These are phyloP conservation scores for Myodes glareolus DNA, from an alignment of 2,113 vertebrate genomes.

Conservation along the genomic window DNA sequence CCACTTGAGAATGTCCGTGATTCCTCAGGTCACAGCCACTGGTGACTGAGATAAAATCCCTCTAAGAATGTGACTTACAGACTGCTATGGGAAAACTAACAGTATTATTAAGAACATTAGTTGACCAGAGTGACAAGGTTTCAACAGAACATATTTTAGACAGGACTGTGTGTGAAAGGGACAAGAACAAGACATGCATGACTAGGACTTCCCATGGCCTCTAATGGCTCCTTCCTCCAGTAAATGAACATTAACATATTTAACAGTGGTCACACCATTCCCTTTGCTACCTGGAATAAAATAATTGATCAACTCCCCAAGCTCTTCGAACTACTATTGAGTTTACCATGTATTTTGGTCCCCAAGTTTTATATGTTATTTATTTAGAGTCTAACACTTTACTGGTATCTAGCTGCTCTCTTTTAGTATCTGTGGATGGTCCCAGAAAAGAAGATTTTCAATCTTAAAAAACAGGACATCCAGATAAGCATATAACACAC, in stretches of 20 bases:
- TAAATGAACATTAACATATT: no score
- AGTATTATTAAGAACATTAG: background rate
- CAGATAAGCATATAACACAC: background rate
- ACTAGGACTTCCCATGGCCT: background rate
- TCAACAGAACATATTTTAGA: background rate
- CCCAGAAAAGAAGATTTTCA: background rate
- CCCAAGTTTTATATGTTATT: background rate
- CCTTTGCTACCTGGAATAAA: background rate
- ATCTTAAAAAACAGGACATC: background rate
- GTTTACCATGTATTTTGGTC: background rate
- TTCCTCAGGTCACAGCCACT: background rate
- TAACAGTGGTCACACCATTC: background rate
- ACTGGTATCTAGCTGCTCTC: background rate
- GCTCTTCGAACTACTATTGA: background rate
- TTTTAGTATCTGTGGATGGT: background rate
- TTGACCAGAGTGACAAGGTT: background rate
- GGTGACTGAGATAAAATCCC: background rate
- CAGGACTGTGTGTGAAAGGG: background rate
- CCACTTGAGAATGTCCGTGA: background rate
- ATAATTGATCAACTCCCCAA: background rate
- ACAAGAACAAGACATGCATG: background rate
- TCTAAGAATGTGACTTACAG: background rate
- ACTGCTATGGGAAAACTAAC: fast-evolving
- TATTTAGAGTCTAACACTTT: background rate
- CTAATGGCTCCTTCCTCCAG: no score